Evolutionary conservation across 2,888 invertebrate genomes (phyloP).

Genomic region (Melipona bicolor): DNA sequence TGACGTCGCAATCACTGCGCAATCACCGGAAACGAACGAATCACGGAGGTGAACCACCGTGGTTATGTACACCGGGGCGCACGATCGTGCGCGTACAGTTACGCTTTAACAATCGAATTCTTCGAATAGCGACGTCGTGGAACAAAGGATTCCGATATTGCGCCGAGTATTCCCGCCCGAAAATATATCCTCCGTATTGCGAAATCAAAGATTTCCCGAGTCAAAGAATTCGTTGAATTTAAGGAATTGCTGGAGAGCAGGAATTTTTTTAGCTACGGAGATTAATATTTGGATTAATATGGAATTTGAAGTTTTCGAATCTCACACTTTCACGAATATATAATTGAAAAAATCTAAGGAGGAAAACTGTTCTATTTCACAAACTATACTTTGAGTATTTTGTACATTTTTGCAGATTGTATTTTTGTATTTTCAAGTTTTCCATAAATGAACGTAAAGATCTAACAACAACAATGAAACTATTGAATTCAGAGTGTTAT

Average conservation of each 20-base stretch:
- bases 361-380: too few relatives aligned
- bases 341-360: too few relatives aligned
- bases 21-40: slow-evolving; percentile 78
- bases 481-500: too few relatives aligned
- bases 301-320: too few relatives aligned
- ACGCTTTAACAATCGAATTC: slow-evolving; percentile 58
- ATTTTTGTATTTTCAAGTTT: too few relatives aligned
- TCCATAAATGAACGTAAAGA: too few relatives aligned
- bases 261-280: background rate
- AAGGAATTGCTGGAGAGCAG: background rate
- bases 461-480: too few relatives aligned
- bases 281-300: background rate
- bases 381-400: too few relatives aligned
- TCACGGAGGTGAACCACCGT: slow-evolving; percentile 64
- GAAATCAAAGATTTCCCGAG: background rate
- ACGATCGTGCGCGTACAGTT: slow-evolving; percentile 25
- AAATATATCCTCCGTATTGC: background rate
- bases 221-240: background rate
- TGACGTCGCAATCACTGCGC: slow-evolving; percentile 82
- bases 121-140: slow-evolving; percentile 25
- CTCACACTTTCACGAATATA: too few relatives aligned
- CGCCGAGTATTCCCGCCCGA: background rate
- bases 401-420: too few relatives aligned
- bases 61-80: slow-evolving; percentile 34
- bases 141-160: slow-evolving; percentile 10